Evolutionary conservation across 2,113 vertebrate genomes (phyloP).

Genomic region (Paratilapia polleni): DNA sequence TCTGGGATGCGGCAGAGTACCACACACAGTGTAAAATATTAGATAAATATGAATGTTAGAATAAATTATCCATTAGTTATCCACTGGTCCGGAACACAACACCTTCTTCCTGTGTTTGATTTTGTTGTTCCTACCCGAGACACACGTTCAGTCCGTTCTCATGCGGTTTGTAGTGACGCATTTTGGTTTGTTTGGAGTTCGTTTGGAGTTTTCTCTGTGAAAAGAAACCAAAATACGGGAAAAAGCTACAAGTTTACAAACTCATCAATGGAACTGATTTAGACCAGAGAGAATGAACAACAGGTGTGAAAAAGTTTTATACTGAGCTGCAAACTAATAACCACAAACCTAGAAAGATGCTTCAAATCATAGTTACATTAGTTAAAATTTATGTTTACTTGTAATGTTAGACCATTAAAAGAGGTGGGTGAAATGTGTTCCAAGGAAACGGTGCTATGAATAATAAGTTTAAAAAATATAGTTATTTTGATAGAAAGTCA

Average conservation of each 20-base stretch:
- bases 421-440: fast-evolving
- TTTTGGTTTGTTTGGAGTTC: too few species aligned
- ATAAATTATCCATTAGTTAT: too few species aligned
- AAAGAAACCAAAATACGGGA: too few species aligned
- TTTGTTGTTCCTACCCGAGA: not conserved
- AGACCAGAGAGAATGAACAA: not conserved
- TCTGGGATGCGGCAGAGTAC: too few species aligned
- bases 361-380: not conserved
- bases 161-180: not conserved
- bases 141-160: not conserved
- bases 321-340: not conserved
- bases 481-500: constrained; percentile 1
- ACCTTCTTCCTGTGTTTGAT: not conserved
- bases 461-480: not conserved
- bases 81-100: too few species aligned
- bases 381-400: not conserved
- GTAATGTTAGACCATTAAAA: not conserved
- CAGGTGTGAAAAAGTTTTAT: not conserved
- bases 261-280: not conserved
- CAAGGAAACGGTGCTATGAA: not conserved
- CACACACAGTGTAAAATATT: too few species aligned
- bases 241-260: too few species aligned
- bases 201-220: too few species aligned
- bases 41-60: not conserved
- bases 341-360: fast-evolving